Conservation (phyloP, 2,797 vertebrate genomes). For the Chelon labrosus region DNA sequence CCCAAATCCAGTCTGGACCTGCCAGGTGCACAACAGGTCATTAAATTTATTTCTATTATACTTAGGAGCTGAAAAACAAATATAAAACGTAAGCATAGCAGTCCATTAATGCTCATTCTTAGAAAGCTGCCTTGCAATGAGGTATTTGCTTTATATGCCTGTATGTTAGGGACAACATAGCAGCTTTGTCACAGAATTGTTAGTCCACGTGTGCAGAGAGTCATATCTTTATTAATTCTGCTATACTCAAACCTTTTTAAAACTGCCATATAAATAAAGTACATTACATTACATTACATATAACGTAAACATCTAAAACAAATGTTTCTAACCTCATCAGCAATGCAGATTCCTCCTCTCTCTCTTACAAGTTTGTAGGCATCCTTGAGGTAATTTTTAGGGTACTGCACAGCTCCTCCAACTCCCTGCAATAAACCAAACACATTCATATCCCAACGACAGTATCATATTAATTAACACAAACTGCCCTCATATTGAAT, state of each 20-base stretch:
- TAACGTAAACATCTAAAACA: not conserved
- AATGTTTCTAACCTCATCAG: constrained; percentile 89
- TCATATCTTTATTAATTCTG: too few relatives aligned
- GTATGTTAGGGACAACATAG: too few relatives aligned
- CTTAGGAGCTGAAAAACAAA: not conserved
- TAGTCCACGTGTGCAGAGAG: too few relatives aligned
- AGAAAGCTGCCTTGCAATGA: not conserved
- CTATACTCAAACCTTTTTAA: too few relatives aligned
- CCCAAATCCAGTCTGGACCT: constrained; percentile 98
- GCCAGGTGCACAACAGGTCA: constrained; percentile 7
- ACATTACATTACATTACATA: too few relatives aligned
- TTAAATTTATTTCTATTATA: not conserved
- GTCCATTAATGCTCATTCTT: not conserved
- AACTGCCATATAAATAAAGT: too few relatives aligned
- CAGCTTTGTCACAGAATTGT: too few relatives aligned
- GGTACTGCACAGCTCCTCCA: constrained; percentile 93
- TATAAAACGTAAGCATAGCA: not conserved
- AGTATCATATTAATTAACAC: not conserved
- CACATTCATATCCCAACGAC: constrained; percentile 3
- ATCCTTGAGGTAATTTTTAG: constrained; percentile 91
- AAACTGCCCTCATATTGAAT: not conserved
- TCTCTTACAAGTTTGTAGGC: constrained; percentile 89
- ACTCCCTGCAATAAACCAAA: constrained; percentile 83
- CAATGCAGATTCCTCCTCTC: constrained; percentile 91
- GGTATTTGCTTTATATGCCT: too few relatives aligned